Base-by-base conservation (phyloP, 2,113 vertebrate species). In the Myrmecophaga tridactyla region DNA sequence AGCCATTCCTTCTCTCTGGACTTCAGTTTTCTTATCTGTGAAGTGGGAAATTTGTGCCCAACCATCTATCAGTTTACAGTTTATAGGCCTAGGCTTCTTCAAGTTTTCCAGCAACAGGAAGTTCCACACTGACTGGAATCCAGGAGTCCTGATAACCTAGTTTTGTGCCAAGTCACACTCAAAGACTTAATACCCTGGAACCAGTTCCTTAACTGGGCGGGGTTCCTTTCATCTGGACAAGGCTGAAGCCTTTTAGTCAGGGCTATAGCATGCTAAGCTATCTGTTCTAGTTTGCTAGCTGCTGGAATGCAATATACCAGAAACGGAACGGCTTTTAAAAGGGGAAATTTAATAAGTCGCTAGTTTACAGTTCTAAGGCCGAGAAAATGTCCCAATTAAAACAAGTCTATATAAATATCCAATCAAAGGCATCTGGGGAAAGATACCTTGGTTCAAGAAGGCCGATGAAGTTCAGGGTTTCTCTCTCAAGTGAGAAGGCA, bases 241-340 rank as follows among this genome's bases (percentile, higher is more conserved):
- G 76, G 63, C 78, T n/a, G 18, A 86, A 36, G 70, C 11, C 36
- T 97, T 92, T 95, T 65, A 95, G 81, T 75, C 12, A 78, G 83
- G 53, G 56, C 31, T 94, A 96, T 94, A 84, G 62, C 18, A 34
- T 85, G 58, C 65, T 70, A 83, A 88, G n/a, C n/a, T n/a, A n/a
- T n/a, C n/a, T n/a, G n/a, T n/a, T n/a, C n/a, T n/a, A n/a, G n/a
- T n/a, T n/a, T n/a, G n/a, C n/a, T n/a, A n/a, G n/a, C n/a, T n/a
- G n/a, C n/a, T n/a, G n/a, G n/a, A n/a, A n/a, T n/a, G n/a, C n/a
- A n/a, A n/a, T n/a, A n/a, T n/a, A n/a, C n/a, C n/a, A n/a, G n/a
- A n/a, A n/a, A n/a, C n/a, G n/a, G n/a, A n/a, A n/a, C n/a, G n/a
- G n/a, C n/a, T n/a, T n/a, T n/a, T n/a, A n/a, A n/a, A n/a, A n/a